Evolutionary conservation across 2,888 invertebrate species (phyloP).

Genomic region (Ceriagrion tenellum): DNA sequence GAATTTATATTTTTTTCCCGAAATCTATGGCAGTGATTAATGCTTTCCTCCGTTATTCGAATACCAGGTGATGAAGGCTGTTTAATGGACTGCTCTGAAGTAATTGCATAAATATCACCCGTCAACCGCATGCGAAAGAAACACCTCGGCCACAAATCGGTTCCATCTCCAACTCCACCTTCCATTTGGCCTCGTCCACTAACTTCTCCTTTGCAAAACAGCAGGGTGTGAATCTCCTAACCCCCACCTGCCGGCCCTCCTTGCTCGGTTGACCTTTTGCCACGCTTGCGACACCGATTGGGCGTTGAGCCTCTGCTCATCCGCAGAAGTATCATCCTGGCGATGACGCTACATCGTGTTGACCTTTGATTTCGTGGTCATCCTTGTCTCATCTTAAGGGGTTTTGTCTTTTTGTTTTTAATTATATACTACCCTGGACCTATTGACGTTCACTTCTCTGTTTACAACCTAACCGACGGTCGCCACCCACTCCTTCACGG

Average conservation of each 20-base stretch:
- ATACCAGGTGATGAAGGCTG: background rate
- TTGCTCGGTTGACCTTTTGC: constrained; percentile 57
- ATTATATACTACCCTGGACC: background rate
- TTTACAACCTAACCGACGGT: background rate
- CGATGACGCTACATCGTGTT: background rate
- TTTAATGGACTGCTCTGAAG: background rate
- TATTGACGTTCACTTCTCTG: background rate
- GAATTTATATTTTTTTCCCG: background rate
- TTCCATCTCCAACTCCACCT: background rate
- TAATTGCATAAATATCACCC: background rate
- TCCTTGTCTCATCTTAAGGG: background rate
- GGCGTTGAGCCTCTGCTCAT: background rate
- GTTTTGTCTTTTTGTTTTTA: background rate
- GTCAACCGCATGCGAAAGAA: background rate
- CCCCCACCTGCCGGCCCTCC: background rate
- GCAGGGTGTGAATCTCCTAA: background rate
- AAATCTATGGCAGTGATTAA: background rate
- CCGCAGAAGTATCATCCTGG: background rate
- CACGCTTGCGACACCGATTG: constrained; percentile 3
- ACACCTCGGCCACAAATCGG: background rate
- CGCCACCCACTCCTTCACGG: background rate
- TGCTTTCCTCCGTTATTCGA: background rate
- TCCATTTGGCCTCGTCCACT: background rate
- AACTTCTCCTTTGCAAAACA: background rate
- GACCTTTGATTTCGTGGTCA: constrained; percentile 63